Evolutionary conservation across 2,113 vertebrate genomes (phyloP), one percentile per base, ranked within the genome.

Genomic region (Cettia cetti): DNA sequence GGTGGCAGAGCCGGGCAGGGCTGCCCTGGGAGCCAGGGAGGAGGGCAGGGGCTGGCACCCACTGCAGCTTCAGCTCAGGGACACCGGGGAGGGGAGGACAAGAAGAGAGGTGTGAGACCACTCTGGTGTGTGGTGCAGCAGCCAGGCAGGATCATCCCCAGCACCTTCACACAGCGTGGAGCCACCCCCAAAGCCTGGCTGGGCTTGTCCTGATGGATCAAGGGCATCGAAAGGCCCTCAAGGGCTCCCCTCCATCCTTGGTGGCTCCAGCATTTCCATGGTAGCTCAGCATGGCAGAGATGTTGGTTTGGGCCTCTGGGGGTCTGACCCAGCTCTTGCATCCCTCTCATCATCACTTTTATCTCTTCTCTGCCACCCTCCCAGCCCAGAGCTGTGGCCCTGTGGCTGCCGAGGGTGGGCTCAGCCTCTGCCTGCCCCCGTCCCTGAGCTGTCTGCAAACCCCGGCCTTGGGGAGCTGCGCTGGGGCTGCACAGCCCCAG

Each of bases 231-330:
- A 61, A 69, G 42, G 9, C n/a, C 45, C 24, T 82, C 6, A 3
- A 26, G 28, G 54, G 23, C 24, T 75, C 44, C 54, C 18, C 15
- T 39, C 44, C 23, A 11, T 20, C 61, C 33, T 31, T n/a, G 28
- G 24, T 40, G 52, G n/a, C 20, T 52, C 37, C 35, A 7, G 65
- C 57, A 24, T 11, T 26, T 31, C n/a, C 27, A 27, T 0, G 5
- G n/a, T 3, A 54, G 33, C 20, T 54, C 40, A 40, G 35, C 53
- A 31, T 9, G 11, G 53, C 77, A 42, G 4, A 40, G 40, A 64
- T 0, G 0, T 14, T 31, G 39, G 14, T 33, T 77, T 76, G 74
- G 44, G 28, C 21, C 54, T 56, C 65, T 31, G 2, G 0, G 24
- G 35, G 10, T 54, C 61, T 76, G 54, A 68, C 31, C 20, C 69